Percentiles rank a stretch among this genome's conserved stretches.
Conservation (phyloP, 2,113 vertebrate genomes). For the Ageneiosus marmoratus region DNA sequence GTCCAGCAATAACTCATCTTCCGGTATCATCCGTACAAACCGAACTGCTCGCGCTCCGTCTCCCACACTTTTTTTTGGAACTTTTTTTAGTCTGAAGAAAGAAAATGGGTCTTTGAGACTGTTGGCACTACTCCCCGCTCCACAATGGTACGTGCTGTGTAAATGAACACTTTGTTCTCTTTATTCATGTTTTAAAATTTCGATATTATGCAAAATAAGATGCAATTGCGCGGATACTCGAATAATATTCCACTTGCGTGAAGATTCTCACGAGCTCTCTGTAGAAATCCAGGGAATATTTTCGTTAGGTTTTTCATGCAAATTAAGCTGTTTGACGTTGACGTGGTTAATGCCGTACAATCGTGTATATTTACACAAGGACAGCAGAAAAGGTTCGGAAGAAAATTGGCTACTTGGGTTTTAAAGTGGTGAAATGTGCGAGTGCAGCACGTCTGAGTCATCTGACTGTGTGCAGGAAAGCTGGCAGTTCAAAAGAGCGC, state of each 20-base stretch:
- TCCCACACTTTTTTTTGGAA: constrained; percentile 60
- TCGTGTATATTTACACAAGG: not conserved
- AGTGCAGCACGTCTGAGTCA: not conserved
- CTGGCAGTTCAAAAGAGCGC: constrained; percentile 22
- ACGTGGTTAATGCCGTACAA: not conserved
- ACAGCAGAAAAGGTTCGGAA: not conserved
- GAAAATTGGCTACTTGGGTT: not conserved
- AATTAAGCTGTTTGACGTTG: not conserved
- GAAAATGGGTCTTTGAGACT: constrained; percentile 80
- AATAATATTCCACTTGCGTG: not conserved
- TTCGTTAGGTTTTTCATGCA: not conserved
- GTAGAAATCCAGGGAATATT: not conserved
- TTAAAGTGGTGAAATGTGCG: not conserved
- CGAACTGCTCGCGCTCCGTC: constrained; percentile 57
- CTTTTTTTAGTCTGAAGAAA: constrained; percentile 67
- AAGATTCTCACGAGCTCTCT: not conserved
- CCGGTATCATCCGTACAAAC: constrained; percentile 69
- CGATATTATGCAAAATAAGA: not conserved
- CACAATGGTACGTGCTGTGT: constrained; percentile 82
- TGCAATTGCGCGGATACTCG: no score
- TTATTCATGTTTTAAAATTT: constrained; percentile 38
- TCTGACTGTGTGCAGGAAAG: not conserved
- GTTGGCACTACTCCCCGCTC: constrained; percentile 74
- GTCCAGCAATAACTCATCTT: constrained; percentile 61
- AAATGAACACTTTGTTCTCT: constrained; percentile 74